phyloP scores from a whole-genome alignment of 2,797 vertebrate species.

The Alca torda region DNA sequence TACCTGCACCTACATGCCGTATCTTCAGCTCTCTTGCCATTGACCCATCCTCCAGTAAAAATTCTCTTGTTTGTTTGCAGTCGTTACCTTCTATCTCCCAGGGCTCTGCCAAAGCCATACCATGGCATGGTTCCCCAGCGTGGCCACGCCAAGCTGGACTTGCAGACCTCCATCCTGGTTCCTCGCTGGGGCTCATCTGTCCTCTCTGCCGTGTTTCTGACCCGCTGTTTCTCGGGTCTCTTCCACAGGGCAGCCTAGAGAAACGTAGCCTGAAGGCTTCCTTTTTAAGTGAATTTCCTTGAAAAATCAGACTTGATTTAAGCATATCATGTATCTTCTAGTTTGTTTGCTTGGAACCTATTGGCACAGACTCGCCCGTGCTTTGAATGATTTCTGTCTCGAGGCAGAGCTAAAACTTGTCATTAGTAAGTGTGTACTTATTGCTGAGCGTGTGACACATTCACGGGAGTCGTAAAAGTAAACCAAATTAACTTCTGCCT shows the following conservation, averaged over 20 bases:
- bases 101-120: background rate
- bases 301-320: background rate
- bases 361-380: background rate
- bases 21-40: background rate
- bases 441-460: background rate
- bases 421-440: background rate
- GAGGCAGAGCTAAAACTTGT: background rate
- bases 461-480: background rate
- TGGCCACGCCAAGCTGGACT: accelerated
- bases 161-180: background rate
- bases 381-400: background rate
- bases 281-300: background rate
- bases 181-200: background rate
- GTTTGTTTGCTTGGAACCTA: background rate
- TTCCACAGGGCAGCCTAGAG: background rate
- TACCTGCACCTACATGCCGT: background rate
- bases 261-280: background rate
- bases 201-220: background rate
- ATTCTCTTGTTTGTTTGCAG: background rate
- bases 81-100: background rate
- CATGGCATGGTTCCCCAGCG: background rate
- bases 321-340: background rate
- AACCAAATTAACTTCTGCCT: background rate
- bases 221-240: background rate
- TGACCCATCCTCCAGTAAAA: conserved; percentile 8